phyloP scores from a whole-genome alignment of 2,113 vertebrate species.

The Scytalopus superciliaris region DNA sequence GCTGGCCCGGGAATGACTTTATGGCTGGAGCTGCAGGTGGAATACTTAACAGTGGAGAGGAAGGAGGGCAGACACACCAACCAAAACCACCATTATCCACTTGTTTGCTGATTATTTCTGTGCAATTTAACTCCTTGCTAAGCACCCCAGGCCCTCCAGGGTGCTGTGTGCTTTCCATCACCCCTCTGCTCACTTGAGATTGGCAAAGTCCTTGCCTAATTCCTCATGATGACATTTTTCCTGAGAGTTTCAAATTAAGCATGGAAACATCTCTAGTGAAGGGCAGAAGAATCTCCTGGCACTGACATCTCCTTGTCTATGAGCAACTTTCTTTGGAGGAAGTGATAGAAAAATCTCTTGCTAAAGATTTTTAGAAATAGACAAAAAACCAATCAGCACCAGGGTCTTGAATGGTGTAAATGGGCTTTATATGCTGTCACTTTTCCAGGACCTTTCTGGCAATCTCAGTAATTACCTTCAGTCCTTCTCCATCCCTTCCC shows the following conservation, averaged over 20 bases:
- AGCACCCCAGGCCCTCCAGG: background rate
- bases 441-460: background rate
- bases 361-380: background rate
- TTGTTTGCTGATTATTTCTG: background rate
- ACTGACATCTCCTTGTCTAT: background rate
- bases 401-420: too few species aligned
- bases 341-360: background rate
- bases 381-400: background rate
- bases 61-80: background rate
- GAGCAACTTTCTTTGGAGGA: background rate
- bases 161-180: background rate
- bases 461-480: background rate
- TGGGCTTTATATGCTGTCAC: background rate
- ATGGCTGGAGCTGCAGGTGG: conserved; percentile 18
- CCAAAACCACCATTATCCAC: conserved; percentile 1
- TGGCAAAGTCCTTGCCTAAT: background rate
- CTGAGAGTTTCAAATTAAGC: background rate
- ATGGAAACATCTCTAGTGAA: background rate
- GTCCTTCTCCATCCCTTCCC: background rate
- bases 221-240: background rate
- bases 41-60: background rate
- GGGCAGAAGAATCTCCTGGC: background rate
- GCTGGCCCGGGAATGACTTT: conserved; percentile 13
- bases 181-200: background rate
- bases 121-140: background rate